A percentile compares a stretch with the other conserved stretches of the same genome.
Evolutionary conservation across 2,888 invertebrate species (phyloP).

Genomic region (Dasypolia templi): DNA sequence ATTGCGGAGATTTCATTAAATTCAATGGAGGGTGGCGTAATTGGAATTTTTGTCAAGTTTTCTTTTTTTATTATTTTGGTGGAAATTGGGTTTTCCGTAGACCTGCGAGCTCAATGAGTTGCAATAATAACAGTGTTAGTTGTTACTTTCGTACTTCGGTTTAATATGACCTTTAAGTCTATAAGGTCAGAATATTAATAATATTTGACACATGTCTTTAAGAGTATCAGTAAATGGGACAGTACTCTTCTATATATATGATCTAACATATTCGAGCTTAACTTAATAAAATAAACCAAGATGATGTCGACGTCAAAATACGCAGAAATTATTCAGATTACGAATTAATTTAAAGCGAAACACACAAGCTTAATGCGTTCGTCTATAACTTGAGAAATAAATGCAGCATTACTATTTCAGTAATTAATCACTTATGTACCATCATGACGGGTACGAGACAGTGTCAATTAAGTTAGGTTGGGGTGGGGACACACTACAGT

Average conservation of each 20-base stretch:
- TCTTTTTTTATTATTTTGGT: constrained; percentile 62
- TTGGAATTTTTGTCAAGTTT: constrained; percentile 74
- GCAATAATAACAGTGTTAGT: constrained; percentile 49
- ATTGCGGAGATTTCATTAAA: constrained; percentile 81
- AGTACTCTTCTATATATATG: not conserved
- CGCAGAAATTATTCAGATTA: constrained; percentile 51
- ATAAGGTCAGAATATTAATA: not conserved
- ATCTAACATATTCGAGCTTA: not conserved
- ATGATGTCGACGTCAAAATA: constrained; percentile 39
- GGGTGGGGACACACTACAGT: constrained; percentile 38
- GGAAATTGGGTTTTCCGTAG: constrained; percentile 66
- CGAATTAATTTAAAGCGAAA: constrained; percentile 53
- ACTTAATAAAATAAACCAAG: constrained; percentile 32
- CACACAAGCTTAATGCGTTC: constrained; percentile 41
- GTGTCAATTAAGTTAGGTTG: constrained; percentile 73
- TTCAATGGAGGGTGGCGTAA: constrained; percentile 78
- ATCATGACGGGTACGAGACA: constrained; percentile 69
- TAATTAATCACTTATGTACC: constrained; percentile 78
- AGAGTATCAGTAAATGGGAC: not conserved
- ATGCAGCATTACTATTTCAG: constrained; percentile 71
- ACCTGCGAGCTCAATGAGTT: constrained; percentile 34
- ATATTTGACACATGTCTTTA: not conserved
- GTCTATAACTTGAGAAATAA: constrained; percentile 56
- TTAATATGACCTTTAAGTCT: constrained; percentile 32
- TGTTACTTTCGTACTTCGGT: constrained; percentile 36